Conservation (phyloP, 1,140 invertebrate species). For the Kradibia gibbosae region DNA sequence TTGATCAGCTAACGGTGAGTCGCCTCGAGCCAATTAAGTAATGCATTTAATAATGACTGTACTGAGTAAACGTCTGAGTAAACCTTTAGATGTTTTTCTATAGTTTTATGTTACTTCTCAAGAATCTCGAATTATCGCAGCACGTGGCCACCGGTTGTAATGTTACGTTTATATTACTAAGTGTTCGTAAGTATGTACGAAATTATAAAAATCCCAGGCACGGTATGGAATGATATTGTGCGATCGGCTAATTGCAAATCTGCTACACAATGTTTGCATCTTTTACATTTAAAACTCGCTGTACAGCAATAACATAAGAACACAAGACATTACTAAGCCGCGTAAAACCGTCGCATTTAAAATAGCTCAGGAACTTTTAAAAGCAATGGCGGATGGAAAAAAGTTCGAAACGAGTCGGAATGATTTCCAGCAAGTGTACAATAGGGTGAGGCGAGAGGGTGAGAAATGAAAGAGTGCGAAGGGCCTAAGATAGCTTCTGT, state of each 20-base stretch:
- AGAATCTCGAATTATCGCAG: not conserved
- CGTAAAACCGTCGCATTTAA: not conserved
- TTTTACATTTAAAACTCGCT: not conserved
- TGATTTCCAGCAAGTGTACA: not conserved
- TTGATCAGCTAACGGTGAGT: slow-evolving; percentile 57
- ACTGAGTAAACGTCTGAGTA: too few species aligned
- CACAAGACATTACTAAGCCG: not conserved
- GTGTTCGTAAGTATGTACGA: too few species aligned
- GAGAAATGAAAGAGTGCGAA: too few species aligned
- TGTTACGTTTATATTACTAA: too few species aligned
- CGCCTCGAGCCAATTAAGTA: slow-evolving; percentile 38
- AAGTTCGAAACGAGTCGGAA: not conserved
- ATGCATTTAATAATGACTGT: too few species aligned
- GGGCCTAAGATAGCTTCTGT: not conserved
- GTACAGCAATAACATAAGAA: not conserved
- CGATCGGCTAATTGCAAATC: not conserved
- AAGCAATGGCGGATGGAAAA: not conserved
- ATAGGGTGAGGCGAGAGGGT: too few species aligned
- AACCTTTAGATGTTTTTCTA: too few species aligned
- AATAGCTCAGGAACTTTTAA: not conserved
- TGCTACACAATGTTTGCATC: not conserved
- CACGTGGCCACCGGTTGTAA: too few species aligned
- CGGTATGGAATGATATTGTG: not conserved
- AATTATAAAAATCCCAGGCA: too few species aligned
- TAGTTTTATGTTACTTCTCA: too few species aligned